Percentiles rank a stretch among this genome's conserved stretches.
phyloP scores from a whole-genome alignment of 2,797 vertebrate species.

The Macropus fuliginosus region DNA sequence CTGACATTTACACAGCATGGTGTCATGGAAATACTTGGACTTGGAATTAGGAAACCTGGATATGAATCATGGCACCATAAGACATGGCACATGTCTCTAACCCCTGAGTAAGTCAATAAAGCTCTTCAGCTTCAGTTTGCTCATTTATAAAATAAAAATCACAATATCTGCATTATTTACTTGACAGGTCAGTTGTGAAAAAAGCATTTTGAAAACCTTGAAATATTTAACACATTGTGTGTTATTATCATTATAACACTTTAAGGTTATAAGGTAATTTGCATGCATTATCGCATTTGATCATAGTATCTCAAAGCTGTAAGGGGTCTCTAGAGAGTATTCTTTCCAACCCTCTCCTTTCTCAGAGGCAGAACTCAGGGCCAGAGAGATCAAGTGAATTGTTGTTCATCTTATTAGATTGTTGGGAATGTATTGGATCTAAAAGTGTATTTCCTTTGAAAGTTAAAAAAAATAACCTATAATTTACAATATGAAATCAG shows the following conservation, averaged over 20 bases:
- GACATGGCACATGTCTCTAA: background rate
- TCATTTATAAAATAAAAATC: background rate
- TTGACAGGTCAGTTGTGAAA: background rate
- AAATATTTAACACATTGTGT: background rate
- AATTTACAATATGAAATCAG: constrained; percentile 55
- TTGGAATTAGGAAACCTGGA: background rate
- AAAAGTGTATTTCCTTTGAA: constrained; percentile 63
- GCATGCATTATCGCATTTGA: background rate
- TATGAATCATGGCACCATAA: background rate
- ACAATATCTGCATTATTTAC: background rate
- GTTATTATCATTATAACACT: background rate
- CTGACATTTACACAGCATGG: background rate
- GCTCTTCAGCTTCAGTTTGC: background rate
- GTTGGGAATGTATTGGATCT: constrained; percentile 57
- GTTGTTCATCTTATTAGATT: background rate
- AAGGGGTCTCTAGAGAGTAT: background rate
- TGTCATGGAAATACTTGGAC: background rate
- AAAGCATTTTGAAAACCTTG: background rate
- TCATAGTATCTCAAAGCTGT: background rate
- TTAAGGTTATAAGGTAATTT: background rate
- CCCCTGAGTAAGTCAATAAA: background rate
- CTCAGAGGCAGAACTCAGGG: background rate
- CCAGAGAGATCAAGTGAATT: background rate
- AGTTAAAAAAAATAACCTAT: constrained; percentile 59
- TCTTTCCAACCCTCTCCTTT: background rate